These are phyloP conservation scores for Caranx melampygus DNA, from an alignment of 2,113 vertebrate species.

Conservation along the genomic window DNA sequence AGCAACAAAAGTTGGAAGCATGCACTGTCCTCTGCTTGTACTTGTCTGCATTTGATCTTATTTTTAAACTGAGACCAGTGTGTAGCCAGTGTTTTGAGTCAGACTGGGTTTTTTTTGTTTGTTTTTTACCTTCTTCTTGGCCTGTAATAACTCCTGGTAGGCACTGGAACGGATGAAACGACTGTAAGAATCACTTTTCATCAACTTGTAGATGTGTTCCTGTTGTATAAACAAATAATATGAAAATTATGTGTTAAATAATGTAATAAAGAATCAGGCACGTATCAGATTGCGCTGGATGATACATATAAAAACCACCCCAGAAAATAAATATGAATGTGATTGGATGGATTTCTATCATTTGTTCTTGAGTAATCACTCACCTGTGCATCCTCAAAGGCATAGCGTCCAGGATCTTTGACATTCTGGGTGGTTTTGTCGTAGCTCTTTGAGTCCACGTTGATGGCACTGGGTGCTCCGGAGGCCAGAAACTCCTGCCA, in stretches of 20 bases:
- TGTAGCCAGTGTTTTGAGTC: not conserved
- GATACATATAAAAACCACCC: not conserved
- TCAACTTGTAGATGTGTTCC: conserved; percentile 99
- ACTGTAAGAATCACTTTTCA: conserved; percentile 99
- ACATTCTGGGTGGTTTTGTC: conserved; percentile 97
- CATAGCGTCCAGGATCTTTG: conserved; percentile 95
- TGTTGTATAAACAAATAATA: conserved; percentile 62
- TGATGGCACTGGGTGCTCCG: conserved; percentile 96
- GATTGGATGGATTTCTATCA: not conserved
- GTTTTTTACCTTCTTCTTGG: conserved; percentile 94
- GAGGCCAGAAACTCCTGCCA: conserved; percentile 97
- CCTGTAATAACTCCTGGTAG: conserved; percentile 99
- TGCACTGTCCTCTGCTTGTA: not conserved
- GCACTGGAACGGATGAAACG: conserved; percentile 99
- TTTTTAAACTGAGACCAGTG: not conserved
- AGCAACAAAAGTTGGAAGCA: not conserved
- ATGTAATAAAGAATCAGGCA: conserved; percentile 2
- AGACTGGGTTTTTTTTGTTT: not conserved
- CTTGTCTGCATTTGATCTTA: not conserved
- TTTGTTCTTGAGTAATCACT: not conserved
- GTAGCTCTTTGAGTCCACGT: conserved; percentile 97
- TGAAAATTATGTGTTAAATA: conserved; percentile 9
- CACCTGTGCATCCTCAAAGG: conserved; percentile 97
- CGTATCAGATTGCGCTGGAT: not conserved
- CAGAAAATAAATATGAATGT: not conserved